Evolutionary conservation across 2,888 invertebrate genomes (phyloP), one percentile per base, ranked within the genome.

Genomic region (Stratiomys singularior): DNA sequence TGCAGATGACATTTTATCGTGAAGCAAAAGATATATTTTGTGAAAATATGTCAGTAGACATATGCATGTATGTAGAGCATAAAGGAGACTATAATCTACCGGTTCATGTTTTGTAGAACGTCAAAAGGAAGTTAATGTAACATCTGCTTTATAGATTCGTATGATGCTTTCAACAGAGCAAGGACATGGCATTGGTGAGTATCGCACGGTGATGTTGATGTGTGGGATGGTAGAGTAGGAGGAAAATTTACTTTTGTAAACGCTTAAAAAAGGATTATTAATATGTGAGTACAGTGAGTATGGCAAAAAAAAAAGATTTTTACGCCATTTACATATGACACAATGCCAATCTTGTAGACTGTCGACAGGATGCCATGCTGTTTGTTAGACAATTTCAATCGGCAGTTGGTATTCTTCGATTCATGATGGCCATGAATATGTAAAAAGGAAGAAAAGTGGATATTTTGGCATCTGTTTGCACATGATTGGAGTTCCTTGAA

Each of bases 81-180:
- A 52, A 4, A 52, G 18, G 15, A 52, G 3, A 18, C n/a, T 23
- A 60, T 60, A 52, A 52, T 52, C n/a, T 52, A 52, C 18, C 58
- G 4, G 25, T 60, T n/a, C 58, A 23, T 23, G 25, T 60, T 60
- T 25, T 60, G 58, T 25, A 60, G 21, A 60, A 25, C 25, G 58
- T 60, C 58, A 25, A 60, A 60, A 60, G 58, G 58, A 60, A 60
- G 58, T 60, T 60, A 60, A 23, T 60, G 58, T 60, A 60, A 60
- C 58, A 60, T 60, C 58, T 60, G 58, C 58, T 25, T 23, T 60
- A 23, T 23, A 60, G 58, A 23, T 60, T 60, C 11, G 5, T 21
- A 25, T 60, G 58, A 60, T 60, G 58, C 18, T 25, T 25, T 60
- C 23, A 5, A 18, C 7, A 18, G 18, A 3, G 15, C 52, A 52